Percentiles rank a stretch among this genome's conserved stretches.
phyloP scores from a whole-genome alignment of 2,888 invertebrate genomes.

The Piscicola geometra region DNA sequence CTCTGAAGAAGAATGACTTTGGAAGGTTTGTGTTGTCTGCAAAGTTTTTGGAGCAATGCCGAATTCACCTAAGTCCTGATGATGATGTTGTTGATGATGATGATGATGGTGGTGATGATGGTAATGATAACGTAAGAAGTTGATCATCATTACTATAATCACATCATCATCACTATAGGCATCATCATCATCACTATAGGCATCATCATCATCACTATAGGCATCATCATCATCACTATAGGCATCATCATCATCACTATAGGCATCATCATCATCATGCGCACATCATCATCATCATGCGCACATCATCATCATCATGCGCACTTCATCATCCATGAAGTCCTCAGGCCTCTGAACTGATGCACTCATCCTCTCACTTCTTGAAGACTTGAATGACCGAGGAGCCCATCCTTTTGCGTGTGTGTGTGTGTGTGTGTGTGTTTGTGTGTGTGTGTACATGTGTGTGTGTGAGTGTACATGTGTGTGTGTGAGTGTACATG shows the following conservation, averaged over 20 bases:
- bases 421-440: too few species aligned
- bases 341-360: conserved; percentile 73
- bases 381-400: conserved; percentile 80
- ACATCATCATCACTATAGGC: too few species aligned
- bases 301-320: neutral
- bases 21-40: neutral
- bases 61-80: conserved; percentile 77
- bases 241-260: neutral
- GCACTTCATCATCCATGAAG: conserved; percentile 91
- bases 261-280: too few species aligned
- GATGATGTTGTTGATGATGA: neutral
- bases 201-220: too few species aligned
- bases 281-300: neutral
- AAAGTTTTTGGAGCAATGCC: conserved; percentile 85
- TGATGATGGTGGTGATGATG: neutral
- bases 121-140: too few species aligned
- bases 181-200: too few species aligned
- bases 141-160: too few species aligned
- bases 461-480: too few species aligned
- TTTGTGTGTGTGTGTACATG: too few species aligned
- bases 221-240: too few species aligned
- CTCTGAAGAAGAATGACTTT: neutral
- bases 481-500: too few species aligned
- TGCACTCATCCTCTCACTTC: conserved; percentile 65
- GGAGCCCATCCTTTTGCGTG: conserved; percentile 75